Percentiles rank a stretch among this genome's conserved stretches.
phyloP scores from a whole-genome alignment of 1,140 invertebrate genomes.

The Cryptotermes secundus region DNA sequence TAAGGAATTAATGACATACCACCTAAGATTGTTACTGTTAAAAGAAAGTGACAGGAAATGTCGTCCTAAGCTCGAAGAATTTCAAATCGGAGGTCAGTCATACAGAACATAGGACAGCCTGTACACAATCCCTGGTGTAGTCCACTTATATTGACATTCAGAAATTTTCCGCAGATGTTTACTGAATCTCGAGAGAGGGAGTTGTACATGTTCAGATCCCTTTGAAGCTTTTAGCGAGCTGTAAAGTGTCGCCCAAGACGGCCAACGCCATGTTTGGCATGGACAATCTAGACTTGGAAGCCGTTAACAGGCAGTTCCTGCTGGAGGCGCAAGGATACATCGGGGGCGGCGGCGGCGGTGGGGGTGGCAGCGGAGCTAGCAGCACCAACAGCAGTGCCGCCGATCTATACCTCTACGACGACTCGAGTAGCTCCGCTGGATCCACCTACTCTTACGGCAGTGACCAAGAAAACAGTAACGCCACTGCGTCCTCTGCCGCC shows the following conservation, averaged over 20 bases:
- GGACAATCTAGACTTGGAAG: conserved; percentile 33
- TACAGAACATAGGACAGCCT: no score
- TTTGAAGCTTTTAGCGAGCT: no score
- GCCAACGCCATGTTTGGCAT: conserved; percentile 31
- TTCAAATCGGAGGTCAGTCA: no score
- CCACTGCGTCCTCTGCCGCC: neutral
- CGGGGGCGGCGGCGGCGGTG: neutral
- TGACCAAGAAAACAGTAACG: conserved; percentile 32
- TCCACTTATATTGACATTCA: no score
- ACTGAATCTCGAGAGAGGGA: no score
- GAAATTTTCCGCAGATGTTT: no score
- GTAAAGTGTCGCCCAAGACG: neutral
- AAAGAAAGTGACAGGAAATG: no score
- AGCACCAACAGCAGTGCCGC: conserved; percentile 16
- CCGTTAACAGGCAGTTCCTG: conserved; percentile 26
- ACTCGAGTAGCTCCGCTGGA: conserved; percentile 14
- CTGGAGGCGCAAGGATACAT: conserved; percentile 24
- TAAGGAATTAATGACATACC: no score
- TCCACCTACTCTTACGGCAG: conserved; percentile 22
- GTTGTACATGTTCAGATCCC: no score
- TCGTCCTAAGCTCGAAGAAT: no score
- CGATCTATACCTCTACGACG: conserved; percentile 32
- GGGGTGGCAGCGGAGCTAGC: conserved; percentile 7
- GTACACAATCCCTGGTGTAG: no score
- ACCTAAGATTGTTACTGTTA: no score